A percentile compares a stretch with the other conserved stretches of the same genome.
phyloP scores from a whole-genome alignment of 2,888 invertebrate species.

The Sinelater perroti region DNA sequence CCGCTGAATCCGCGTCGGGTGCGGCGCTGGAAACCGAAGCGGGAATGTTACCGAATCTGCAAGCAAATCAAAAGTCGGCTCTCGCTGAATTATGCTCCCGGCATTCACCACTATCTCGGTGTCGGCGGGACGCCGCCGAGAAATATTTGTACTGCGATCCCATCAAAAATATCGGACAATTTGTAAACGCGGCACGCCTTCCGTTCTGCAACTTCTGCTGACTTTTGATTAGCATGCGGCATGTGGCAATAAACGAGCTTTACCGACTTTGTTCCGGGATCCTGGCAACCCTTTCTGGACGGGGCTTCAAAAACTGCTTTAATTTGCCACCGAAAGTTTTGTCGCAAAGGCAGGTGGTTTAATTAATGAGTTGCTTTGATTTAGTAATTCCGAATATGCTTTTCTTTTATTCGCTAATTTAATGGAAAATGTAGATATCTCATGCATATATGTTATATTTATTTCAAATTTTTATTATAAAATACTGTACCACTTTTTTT shows the following conservation, averaged over 20 bases:
- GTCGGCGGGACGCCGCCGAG: slow-evolving; percentile 1
- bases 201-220: slow-evolving; percentile 27
- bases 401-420: no score
- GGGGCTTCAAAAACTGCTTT: background rate
- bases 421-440: no score
- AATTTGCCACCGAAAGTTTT: no score
- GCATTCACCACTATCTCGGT: no score
- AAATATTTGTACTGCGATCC: slow-evolving; percentile 7
- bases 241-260: slow-evolving; percentile 25
- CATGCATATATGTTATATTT: no score
- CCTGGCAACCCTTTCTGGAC: slow-evolving; percentile 1
- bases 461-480: no score
- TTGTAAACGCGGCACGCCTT: slow-evolving; percentile 31
- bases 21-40: slow-evolving; percentile 15
- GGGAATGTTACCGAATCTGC: slow-evolving; percentile 7
- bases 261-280: slow-evolving; percentile 14
- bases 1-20: slow-evolving; percentile 29
- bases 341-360: no score
- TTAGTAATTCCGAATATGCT: no score
- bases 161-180: slow-evolving; percentile 20
- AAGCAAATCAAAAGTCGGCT: slow-evolving; percentile 5
- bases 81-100: background rate
- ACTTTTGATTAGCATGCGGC: slow-evolving; percentile 28
- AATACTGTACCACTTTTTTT: no score
- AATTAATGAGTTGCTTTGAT: no score